Percentiles rank a stretch among this genome's conserved stretches.
These are phyloP conservation scores for Meteorus cinctellus DNA, from an alignment of 2,888 invertebrate genomes.

Conservation along the genomic window DNA sequence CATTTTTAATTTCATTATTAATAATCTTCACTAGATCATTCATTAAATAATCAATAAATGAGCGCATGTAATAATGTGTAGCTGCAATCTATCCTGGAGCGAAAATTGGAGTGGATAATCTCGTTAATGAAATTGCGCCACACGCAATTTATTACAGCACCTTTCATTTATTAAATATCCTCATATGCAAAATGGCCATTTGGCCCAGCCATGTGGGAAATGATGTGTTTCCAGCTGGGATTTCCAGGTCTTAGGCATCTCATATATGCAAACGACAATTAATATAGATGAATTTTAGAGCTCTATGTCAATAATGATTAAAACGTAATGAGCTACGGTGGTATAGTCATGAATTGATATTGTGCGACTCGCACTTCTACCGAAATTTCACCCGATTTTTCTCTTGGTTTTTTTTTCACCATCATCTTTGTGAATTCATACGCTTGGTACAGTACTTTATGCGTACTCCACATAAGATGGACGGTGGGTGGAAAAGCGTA, in stretches of 20 bases:
- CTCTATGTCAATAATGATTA: not conserved
- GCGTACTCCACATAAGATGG: not conserved
- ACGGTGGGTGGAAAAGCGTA: conserved; percentile 1
- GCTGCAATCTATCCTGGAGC: not conserved
- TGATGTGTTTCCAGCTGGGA: conserved; percentile 3
- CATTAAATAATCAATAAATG: too few relatives aligned
- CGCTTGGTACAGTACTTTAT: not conserved
- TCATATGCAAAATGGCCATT: conserved; percentile 11
- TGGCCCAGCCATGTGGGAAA: conserved; percentile 7
- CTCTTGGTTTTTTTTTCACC: not conserved
- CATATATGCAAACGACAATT: not conserved
- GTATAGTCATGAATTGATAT: not conserved
- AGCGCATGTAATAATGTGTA: not conserved
- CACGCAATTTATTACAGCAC: not conserved
- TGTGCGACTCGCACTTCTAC: not conserved
- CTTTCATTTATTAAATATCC: conserved; percentile 6
- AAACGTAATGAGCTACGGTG: not conserved
- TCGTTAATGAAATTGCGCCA: not conserved
- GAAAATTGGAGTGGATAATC: not conserved
- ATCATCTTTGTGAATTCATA: not conserved
- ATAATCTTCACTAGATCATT: not conserved
- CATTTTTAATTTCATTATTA: not conserved
- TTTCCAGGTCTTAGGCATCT: not conserved
- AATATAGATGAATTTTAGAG: not conserved
- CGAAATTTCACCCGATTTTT: not conserved